phyloP scores from a whole-genome alignment of 2,113 vertebrate species.

The Chinchilla lanigera region DNA sequence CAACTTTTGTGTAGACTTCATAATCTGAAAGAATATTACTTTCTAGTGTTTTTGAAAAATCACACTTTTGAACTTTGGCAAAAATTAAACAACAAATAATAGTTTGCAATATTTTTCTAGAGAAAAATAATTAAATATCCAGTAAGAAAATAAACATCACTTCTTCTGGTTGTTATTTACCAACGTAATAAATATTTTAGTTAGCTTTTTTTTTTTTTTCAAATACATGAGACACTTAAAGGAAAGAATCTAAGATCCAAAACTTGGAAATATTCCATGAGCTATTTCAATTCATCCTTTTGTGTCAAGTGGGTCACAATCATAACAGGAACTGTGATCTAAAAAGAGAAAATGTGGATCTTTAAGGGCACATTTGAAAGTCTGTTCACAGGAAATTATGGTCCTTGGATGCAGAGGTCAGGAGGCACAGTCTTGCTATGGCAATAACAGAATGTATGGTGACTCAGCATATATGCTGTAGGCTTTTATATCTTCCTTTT shows the following conservation, averaged over 20 bases:
- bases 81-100: not conserved
- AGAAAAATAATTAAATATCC: not conserved
- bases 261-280: not conserved
- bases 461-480: not conserved
- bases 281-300: not conserved
- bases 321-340: not conserved
- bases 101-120: not conserved
- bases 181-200: not conserved
- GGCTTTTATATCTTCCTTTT: not conserved
- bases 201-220: not conserved
- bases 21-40: not conserved
- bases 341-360: not conserved
- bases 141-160: not conserved
- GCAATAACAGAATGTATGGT: not conserved
- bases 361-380: not conserved
- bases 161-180: conserved; percentile 10
- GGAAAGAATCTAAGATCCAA: not conserved
- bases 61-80: not conserved
- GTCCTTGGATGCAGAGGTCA: not conserved
- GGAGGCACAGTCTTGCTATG: not conserved
- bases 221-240: conserved; percentile 2
- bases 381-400: not conserved
- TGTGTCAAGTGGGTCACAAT: not conserved
- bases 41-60: not conserved
- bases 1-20: not conserved